Evolutionary conservation across 2,888 invertebrate genomes (phyloP), one percentile per base, ranked within the genome.

Genomic region (Lasioglossum morio): DNA sequence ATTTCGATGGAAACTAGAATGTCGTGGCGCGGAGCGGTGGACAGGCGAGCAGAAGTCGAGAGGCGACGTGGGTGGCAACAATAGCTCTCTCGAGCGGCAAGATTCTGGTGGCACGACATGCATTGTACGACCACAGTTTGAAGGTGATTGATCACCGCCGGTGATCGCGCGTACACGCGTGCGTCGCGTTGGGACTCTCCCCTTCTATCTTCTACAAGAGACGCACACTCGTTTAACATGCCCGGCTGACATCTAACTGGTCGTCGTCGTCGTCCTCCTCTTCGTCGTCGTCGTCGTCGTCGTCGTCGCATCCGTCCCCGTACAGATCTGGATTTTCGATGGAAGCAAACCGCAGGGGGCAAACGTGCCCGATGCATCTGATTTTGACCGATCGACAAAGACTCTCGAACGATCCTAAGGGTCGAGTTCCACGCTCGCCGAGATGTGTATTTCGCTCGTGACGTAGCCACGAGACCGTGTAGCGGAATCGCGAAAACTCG

Each of bases 51-150:
- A 87, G 84, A 76, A 76, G 87, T 81, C 77, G 81, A 82, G 85
- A 86, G 86, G 78, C 94, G 85, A 93, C 94, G 94, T 94, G 94
- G 94, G 94, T 94, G 94, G 94, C 92, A 93, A 93, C 93, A 92
- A 94, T 94, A 91, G 93, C 90, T 94, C 93, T 85, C 86, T 77
- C 75, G 85, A 88, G 84, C 90, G 90, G 89, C 87, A 92, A 90
- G 93, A 93, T 93, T 93, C 93, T 92, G 92, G 90, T 92, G 92
- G 93, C 92, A 91, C 89, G 90, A 91, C 90, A 90, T 89, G 91
- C 90, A 93, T 94, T 93, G 94, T 94, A 92, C 92, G 92, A 89
- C 86, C 89, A 86, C 90, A 84, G 91, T 92, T 93, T 92, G 92
- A 91, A 92, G 92, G 94, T 94, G 95, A 95, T 95, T 93, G 95